Percentiles rank a stretch among this genome's conserved stretches.
phyloP scores from a whole-genome alignment of 2,797 vertebrate genomes.

The Rhinatrema bivittatum region DNA sequence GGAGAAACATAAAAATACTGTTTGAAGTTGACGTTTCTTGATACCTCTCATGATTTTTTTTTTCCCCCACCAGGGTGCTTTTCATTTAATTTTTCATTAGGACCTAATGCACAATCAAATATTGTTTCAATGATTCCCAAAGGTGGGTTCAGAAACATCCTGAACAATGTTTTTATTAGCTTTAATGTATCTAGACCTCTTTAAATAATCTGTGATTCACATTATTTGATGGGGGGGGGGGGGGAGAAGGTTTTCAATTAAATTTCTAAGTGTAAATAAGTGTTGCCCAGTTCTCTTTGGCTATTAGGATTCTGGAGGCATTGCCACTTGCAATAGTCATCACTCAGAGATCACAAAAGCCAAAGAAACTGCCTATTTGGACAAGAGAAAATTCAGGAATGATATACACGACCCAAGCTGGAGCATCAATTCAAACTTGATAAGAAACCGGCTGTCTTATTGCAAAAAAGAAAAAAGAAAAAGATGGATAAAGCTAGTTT shows the following conservation, averaged over 20 bases:
- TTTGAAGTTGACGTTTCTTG: neutral
- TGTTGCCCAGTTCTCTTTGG: slow-evolving; percentile 11
- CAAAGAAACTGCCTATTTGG: slow-evolving; percentile 34
- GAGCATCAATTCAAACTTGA: slow-evolving; percentile 43
- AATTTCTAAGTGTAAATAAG: slow-evolving; percentile 16
- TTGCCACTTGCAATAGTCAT: slow-evolving; percentile 47
- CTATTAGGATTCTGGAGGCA: slow-evolving; percentile 48
- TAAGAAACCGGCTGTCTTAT: slow-evolving; percentile 20
- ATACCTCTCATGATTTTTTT: slow-evolving; percentile 26
- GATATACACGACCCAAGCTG: slow-evolving; percentile 34
- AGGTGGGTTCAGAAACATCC: slow-evolving; percentile 43
- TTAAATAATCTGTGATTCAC: too few species aligned
- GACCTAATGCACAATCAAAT: slow-evolving; percentile 40
- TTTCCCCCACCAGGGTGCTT: slow-evolving; percentile 22
- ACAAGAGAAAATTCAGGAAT: slow-evolving; percentile 48
- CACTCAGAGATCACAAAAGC: slow-evolving; percentile 45
- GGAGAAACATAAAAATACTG: too few species aligned
- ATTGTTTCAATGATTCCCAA: slow-evolving; percentile 43
- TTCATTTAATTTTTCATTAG: slow-evolving; percentile 40
- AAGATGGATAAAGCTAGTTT: neutral
- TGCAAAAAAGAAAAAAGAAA: too few species aligned
- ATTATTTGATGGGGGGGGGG: neutral
- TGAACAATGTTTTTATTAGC: slow-evolving; percentile 30
- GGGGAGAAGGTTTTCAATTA: slow-evolving; percentile 11
- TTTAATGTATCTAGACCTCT: slow-evolving; percentile 6